phyloP scores from a whole-genome alignment of 2,797 vertebrate genomes.

The Simalia tracyae region DNA sequence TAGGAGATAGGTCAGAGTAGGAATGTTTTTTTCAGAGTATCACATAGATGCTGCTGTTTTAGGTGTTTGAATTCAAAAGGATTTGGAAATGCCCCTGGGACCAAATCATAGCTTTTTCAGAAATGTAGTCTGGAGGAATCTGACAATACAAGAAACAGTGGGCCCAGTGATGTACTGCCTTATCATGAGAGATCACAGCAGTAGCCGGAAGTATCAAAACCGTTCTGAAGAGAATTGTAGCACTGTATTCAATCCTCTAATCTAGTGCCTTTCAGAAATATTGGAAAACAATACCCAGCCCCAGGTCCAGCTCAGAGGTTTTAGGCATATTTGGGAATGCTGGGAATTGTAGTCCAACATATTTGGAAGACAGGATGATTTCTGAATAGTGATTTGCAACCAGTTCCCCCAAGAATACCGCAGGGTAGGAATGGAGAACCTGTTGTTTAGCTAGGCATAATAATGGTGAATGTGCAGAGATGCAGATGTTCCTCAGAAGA shows the following conservation, averaged over 20 bases:
- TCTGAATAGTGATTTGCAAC: neutral
- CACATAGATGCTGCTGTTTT: neutral
- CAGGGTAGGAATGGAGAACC: too few species aligned
- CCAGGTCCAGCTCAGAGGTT: too few species aligned
- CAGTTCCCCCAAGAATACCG: neutral
- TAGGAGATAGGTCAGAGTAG: conserved; percentile 16
- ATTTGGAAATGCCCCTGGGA: neutral
- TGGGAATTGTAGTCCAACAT: too few species aligned
- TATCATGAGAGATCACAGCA: neutral
- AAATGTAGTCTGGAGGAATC: neutral
- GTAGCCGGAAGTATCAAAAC: neutral
- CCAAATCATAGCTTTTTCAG: neutral
- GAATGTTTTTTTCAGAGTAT: neutral
- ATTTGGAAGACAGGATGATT: neutral
- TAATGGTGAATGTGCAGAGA: neutral
- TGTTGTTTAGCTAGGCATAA: neutral
- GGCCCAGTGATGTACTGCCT: too few species aligned
- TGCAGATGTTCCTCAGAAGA: neutral
- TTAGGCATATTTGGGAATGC: too few species aligned
- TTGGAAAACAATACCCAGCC: too few species aligned
- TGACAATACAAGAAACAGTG: neutral
- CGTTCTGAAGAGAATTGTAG: neutral
- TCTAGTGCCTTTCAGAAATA: too few species aligned
- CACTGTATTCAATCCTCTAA: too few species aligned
- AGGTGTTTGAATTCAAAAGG: neutral